Evolutionary conservation across 2,888 invertebrate species (phyloP), one percentile per base, ranked within the genome.

Genomic region (Cephus pygmeus): DNA sequence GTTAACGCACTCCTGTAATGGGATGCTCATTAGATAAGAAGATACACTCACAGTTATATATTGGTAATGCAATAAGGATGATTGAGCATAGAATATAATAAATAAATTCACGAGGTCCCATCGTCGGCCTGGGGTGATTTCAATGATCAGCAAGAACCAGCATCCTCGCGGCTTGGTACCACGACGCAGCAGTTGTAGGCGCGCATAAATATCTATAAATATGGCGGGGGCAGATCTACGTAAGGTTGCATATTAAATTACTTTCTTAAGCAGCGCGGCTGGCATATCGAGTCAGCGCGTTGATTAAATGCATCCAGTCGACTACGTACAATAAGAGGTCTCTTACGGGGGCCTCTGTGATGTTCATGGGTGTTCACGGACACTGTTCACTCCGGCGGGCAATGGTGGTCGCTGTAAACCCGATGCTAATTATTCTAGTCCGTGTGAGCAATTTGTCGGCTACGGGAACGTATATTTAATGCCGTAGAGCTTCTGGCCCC

Each of bases 371-470:
- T 34, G 71, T 71, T 71, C 33, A 71, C 33, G 56, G 56, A 56
- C 56, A 56, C 56, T 15, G 71, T 34, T 31, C 31, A 11, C 31
- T 71, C 71, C 71, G 71, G 33, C 71, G 71, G 71, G 71, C 31
- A 71, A 56, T 34, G 71, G 31, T 33, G 23, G 71, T 30, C 33
- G 33, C 71, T 56, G 56, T 31, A 71, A 34, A 31, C 80, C 82
- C 83, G 86, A 89, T 88, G 88, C 90, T 90, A 90, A 90, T 90
- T 90, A 90, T 90, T 90, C 88, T 88, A 88, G 88, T 85, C 88
- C 87, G 89, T 87, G 87, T 84, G 87, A 87, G 90, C 89, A 90
- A 90, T 90, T 90, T 89, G 90, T 90, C 89, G 88, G 83, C 85
- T 83, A 86, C 83, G 82, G 83, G 85, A 88, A 86, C 87, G 85